Base-by-base conservation (phyloP, 1,140 invertebrate genomes). In the Drosophila burlai region DNA sequence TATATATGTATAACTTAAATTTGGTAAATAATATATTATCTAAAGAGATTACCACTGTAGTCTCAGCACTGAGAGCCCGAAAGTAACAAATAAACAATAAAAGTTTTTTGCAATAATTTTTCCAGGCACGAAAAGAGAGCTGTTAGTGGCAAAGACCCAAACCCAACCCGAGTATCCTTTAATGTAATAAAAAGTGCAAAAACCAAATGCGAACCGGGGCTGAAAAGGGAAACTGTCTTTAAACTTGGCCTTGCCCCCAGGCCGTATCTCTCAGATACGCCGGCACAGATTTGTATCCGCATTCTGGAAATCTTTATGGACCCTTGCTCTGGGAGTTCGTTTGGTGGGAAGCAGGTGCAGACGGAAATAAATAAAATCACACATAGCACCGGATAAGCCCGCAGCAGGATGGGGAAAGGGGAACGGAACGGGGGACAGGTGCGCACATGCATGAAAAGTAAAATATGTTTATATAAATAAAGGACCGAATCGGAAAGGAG, bases 391-490 rank as follows among this genome's bases (percentile, higher is more conserved):
- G 58, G 65, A 38, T 60, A 67, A 75, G 26, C 63, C 65, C 10
- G 26, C 29, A 34, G 45, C 4, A 18, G 10, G 18, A n/a, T 2
- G 18, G 55, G 4, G 4, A 10, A 9, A 18, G 40, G 34, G 24
- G 15, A 24, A 1, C 4, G 34, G 11, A 34, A 16, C 24, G 58
- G 65, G 57, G 57, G n/a, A 43, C 74, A 85, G 61, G 45, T 73
- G 69, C 66, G 69, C 66, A 77, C 81, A 89, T 84, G 84, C 84
- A 87, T 89, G 84, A 89, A 89, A 87, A 61, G 84, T 90, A 90
- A 90, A 90, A 90, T 90, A 90, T 90, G 85, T 85, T 90, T 89
- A 80, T 89, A 89, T 81, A 89, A 89, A 84, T 84, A 89, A 89
- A 86, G 68, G 77, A 74, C 74, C 46, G 49, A 40, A 52, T 45